phyloP scores from a whole-genome alignment of 2,888 invertebrate species.

The Drosophila prostipennis region DNA sequence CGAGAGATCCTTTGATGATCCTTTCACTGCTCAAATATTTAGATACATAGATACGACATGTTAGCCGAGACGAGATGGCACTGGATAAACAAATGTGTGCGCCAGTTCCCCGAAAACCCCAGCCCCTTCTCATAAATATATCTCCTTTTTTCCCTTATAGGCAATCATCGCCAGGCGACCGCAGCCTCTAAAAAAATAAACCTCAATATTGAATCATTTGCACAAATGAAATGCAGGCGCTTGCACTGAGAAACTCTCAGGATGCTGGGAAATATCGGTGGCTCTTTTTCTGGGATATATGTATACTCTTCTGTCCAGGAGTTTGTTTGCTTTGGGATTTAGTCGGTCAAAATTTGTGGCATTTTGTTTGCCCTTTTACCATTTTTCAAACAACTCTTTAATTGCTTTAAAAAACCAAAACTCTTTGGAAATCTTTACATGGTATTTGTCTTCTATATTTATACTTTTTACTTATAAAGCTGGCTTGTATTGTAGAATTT shows the following conservation, averaged over 20 bases:
- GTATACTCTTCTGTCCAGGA: not conserved
- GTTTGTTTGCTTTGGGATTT: not conserved
- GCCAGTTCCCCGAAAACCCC: slow-evolving; percentile 41
- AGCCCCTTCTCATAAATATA: not conserved
- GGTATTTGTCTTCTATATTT: too few species aligned
- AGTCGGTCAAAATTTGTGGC: not conserved
- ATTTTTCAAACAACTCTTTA: too few species aligned
- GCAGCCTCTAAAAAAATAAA: slow-evolving; percentile 5
- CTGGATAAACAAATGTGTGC: slow-evolving; percentile 25
- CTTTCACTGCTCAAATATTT: slow-evolving; percentile 54
- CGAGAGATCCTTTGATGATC: slow-evolving; percentile 20
- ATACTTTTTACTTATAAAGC: too few species aligned
- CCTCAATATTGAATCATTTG: slow-evolving; percentile 37
- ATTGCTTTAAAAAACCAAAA: too few species aligned
- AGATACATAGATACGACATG: slow-evolving; percentile 52
- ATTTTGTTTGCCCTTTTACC: too few species aligned
- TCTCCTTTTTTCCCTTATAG: not conserved
- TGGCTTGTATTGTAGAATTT: too few species aligned
- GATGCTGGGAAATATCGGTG: slow-evolving; percentile 1
- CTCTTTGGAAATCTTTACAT: too few species aligned
- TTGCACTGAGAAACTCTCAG: slow-evolving; percentile 2
- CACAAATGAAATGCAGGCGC: slow-evolving; percentile 37
- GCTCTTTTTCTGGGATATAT: not conserved
- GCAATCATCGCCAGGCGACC: slow-evolving; percentile 7
- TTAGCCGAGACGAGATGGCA: slow-evolving; percentile 1